These are phyloP conservation scores for Listronotus oregonensis DNA, from an alignment of 1,140 invertebrate species.

Conservation along the genomic window DNA sequence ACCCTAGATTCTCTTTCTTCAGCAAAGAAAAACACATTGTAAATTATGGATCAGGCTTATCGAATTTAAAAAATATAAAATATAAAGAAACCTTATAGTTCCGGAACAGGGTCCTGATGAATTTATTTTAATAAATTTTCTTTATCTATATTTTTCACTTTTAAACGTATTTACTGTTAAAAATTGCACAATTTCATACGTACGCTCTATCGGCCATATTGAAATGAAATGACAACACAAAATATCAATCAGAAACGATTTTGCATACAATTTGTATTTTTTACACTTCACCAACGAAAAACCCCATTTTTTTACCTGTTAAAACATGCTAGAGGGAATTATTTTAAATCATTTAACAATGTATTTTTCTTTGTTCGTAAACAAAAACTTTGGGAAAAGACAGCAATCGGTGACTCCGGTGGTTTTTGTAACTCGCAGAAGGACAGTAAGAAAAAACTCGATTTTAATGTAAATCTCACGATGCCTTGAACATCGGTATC, in stretches of 20 bases:
- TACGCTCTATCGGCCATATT: slow-evolving; percentile 49
- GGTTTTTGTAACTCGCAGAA: too few species aligned
- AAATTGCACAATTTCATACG: slow-evolving; percentile 41
- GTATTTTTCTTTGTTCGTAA: too few species aligned
- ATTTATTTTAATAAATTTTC: slow-evolving; percentile 13
- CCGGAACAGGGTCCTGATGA: slow-evolving; percentile 25
- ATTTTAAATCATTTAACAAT: too few species aligned
- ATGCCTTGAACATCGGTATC: background rate
- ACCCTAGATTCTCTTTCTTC: too few species aligned
- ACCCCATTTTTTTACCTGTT: background rate
- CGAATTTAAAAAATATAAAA: background rate
- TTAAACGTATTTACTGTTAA: slow-evolving; percentile 11
- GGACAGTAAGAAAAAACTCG: too few species aligned
- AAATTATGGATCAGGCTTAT: slow-evolving; percentile 4
- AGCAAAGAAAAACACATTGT: background rate
- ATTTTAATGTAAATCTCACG: too few species aligned
- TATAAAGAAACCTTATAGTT: background rate
- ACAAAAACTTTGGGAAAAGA: too few species aligned
- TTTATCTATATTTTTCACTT: background rate
- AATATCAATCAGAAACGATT: slow-evolving; percentile 22
- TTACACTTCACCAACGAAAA: background rate
- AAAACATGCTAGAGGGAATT: too few species aligned
- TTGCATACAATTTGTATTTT: slow-evolving; percentile 3
- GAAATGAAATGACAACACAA: slow-evolving; percentile 47
- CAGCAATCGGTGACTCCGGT: too few species aligned